Percentiles rank a stretch among this genome's conserved stretches.
Conservation (phyloP, 2,113 vertebrate species). For the Cheilinus undulatus region DNA sequence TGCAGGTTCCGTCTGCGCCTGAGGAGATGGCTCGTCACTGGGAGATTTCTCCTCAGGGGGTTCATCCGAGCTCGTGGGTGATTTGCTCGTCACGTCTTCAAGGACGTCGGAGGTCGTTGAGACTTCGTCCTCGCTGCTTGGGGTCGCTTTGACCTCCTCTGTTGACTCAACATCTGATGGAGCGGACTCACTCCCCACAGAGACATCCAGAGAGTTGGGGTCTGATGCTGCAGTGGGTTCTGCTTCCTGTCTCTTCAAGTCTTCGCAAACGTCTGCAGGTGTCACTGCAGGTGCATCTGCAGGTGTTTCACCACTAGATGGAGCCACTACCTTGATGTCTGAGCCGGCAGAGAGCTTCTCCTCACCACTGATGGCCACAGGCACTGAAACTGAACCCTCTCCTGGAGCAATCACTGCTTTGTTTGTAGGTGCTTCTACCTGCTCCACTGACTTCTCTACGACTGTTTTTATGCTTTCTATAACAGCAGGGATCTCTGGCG, state of each 20-base stretch:
- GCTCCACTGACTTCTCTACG: background rate
- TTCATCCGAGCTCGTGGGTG: slow-evolving; percentile 9
- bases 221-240: slow-evolving; percentile 12
- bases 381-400: background rate
- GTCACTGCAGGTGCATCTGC: background rate
- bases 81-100: background rate
- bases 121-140: slow-evolving; percentile 27
- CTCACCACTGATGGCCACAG: slow-evolving; percentile 2
- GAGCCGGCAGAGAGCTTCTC: background rate
- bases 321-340: slow-evolving; percentile 14
- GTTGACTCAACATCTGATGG: slow-evolving; percentile 36
- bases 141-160: background rate
- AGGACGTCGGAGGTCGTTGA: slow-evolving; percentile 33
- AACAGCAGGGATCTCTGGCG: background rate
- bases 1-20: background rate
- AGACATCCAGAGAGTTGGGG: slow-evolving; percentile 24
- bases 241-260: background rate
- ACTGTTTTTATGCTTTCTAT: slow-evolving; percentile 4
- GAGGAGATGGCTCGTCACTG: background rate
- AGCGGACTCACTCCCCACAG: slow-evolving; percentile 20
- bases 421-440: slow-evolving; percentile 2
- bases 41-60: background rate
- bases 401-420: background rate
- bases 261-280: background rate
- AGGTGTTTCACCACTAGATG: slow-evolving; percentile 49